Conservation (phyloP, 1,140 invertebrate species). For the Tetraneura akinire region DNA sequence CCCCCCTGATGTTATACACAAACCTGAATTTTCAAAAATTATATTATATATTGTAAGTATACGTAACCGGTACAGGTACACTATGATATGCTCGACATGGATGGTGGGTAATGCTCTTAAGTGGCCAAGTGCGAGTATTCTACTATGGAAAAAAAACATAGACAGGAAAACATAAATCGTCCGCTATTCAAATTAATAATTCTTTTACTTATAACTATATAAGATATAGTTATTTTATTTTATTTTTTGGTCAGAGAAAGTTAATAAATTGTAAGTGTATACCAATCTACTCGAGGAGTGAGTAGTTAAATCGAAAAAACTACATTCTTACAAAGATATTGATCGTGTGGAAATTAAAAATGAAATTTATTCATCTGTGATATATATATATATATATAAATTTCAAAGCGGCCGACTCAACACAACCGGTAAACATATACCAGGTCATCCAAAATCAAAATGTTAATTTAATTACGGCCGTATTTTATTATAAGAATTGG, state of each 20-base stretch:
- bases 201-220: neutral
- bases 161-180: constrained; percentile 30
- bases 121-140: neutral
- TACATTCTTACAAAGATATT: constrained; percentile 17
- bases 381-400: neutral
- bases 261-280: constrained; percentile 18
- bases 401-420: neutral
- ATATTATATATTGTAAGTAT: neutral
- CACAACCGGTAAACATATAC: neutral
- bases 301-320: neutral
- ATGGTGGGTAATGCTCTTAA: neutral
- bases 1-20: neutral
- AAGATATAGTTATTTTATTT: neutral
- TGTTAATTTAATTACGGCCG: constrained; percentile 6
- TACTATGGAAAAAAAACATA: neutral
- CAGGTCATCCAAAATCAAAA: constrained; percentile 16
- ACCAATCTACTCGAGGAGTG: neutral
- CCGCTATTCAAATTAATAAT: neutral
- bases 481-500: too few relatives aligned
- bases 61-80: neutral
- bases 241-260: neutral
- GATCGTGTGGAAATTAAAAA: constrained; percentile 2
- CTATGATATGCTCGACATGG: too few relatives aligned
- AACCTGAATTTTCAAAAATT: neutral
- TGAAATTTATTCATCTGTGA: neutral